phyloP scores from a whole-genome alignment of 1,140 invertebrate species.

The Charaxes varanes region DNA sequence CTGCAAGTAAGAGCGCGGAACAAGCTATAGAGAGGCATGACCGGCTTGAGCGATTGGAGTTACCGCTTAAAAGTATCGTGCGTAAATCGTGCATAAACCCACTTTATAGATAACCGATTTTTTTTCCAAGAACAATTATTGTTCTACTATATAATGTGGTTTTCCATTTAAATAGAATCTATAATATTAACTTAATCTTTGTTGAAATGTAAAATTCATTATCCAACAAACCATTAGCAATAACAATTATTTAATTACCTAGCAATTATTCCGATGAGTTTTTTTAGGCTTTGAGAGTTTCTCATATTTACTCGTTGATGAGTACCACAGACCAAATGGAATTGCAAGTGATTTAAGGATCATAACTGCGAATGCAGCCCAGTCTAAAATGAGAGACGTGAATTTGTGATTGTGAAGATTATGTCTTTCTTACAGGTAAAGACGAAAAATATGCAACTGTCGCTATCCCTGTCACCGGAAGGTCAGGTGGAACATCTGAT shows the following conservation, averaged over 20 bases:
- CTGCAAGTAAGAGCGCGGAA: too few species aligned
- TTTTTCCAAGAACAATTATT: too few species aligned
- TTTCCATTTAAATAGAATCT: too few species aligned
- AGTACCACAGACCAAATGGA: conserved; percentile 95
- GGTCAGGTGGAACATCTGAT: conserved; percentile 95
- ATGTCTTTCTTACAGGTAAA: conserved; percentile 69
- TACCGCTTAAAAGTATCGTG: too few species aligned
- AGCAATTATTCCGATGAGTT: conserved; percentile 48
- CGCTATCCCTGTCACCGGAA: conserved; percentile 86
- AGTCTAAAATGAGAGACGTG: conserved; percentile 97
- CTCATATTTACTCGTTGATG: conserved; percentile 96
- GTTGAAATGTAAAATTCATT: too few species aligned
- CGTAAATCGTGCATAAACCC: too few species aligned
- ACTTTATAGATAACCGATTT: too few species aligned
- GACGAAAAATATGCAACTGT: conserved; percentile 72
- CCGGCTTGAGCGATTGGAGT: too few species aligned
- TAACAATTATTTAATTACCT: conserved; percentile 27
- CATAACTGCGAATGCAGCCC: conserved; percentile 97
- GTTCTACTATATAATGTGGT: too few species aligned
- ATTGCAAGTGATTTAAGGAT: conserved; percentile 96
- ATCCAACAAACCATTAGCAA: too few species aligned
- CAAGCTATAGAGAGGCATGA: too few species aligned
- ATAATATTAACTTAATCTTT: too few species aligned
- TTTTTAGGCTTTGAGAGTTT: conserved; percentile 82
- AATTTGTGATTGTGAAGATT: conserved; percentile 98